Percentiles rank a stretch among this genome's conserved stretches.
Evolutionary conservation across 2,797 vertebrate genomes (phyloP).

Genomic region (Micrastur ruficollis): DNA sequence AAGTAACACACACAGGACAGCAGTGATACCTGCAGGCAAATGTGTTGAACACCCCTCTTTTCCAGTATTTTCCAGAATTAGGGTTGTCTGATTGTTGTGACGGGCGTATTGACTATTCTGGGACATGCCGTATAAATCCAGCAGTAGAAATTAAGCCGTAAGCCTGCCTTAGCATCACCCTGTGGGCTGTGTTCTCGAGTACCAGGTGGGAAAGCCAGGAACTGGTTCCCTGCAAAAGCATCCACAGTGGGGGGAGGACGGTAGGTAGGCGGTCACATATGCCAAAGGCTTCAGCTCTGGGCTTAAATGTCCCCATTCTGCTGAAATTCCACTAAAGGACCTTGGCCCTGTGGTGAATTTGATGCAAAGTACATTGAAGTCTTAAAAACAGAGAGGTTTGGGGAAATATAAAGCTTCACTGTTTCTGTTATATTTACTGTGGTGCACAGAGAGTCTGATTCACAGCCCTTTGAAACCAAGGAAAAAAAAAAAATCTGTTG

Average conservation of each 20-base stretch:
- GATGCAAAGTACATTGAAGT: neutral
- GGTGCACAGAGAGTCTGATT: neutral
- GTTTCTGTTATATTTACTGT: too few species aligned
- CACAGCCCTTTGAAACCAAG: neutral
- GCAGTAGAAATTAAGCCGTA: neutral
- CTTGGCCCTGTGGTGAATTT: neutral
- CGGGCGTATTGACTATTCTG: neutral
- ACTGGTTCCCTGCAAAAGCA: too few species aligned
- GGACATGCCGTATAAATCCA: neutral
- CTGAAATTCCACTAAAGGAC: neutral
- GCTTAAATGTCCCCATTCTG: neutral
- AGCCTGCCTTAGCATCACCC: neutral
- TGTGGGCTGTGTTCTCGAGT: fast-evolving
- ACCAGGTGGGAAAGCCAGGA: neutral
- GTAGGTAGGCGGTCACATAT: neutral
- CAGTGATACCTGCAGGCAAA: too few species aligned
- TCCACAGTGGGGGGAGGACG: too few species aligned
- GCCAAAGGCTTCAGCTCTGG: neutral
- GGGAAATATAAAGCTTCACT: too few species aligned
- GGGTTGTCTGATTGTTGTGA: neutral
- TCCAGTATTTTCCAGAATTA: neutral
- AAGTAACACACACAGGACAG: fast-evolving
- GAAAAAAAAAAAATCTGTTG: neutral
- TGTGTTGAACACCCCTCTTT: neutral
- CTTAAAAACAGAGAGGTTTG: neutral